phyloP scores from a whole-genome alignment of 1,140 invertebrate genomes.

The Heliconius eleuchia region DNA sequence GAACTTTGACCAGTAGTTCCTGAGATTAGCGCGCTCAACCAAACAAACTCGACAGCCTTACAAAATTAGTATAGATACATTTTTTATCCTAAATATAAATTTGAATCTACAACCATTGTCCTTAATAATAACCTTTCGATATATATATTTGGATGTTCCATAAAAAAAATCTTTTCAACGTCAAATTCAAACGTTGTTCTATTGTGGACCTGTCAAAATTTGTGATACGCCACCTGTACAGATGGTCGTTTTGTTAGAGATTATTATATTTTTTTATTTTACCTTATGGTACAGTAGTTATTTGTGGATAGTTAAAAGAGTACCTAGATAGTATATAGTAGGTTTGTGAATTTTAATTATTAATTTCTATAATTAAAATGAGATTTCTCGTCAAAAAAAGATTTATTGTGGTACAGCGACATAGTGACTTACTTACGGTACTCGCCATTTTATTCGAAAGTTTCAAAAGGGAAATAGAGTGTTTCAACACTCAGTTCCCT shows the following conservation, averaged over 20 bases:
- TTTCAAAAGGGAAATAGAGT: background rate
- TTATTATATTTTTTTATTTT: background rate
- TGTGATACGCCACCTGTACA: slow-evolving; percentile 4
- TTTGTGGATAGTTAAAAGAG: background rate
- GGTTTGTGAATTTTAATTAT: background rate
- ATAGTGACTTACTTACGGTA: no score
- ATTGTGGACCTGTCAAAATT: background rate
- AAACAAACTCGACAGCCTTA: no score
- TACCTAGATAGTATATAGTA: background rate
- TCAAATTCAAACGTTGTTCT: background rate
- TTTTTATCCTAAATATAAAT: no score
- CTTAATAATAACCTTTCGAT: background rate
- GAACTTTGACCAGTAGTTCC: no score
- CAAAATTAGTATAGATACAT: no score
- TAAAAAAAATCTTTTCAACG: background rate
- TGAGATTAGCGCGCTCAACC: no score
- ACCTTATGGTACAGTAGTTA: background rate
- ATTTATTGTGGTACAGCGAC: no score
- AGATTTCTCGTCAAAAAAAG: no score
- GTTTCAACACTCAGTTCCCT: background rate
- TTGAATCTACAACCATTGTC: no score
- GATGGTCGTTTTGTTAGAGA: background rate
- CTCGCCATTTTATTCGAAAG: no score
- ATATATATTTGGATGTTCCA: background rate
- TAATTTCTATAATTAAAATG: no score